Base-by-base conservation (phyloP, 2,888 invertebrate genomes). In the Aelia acuminata region DNA sequence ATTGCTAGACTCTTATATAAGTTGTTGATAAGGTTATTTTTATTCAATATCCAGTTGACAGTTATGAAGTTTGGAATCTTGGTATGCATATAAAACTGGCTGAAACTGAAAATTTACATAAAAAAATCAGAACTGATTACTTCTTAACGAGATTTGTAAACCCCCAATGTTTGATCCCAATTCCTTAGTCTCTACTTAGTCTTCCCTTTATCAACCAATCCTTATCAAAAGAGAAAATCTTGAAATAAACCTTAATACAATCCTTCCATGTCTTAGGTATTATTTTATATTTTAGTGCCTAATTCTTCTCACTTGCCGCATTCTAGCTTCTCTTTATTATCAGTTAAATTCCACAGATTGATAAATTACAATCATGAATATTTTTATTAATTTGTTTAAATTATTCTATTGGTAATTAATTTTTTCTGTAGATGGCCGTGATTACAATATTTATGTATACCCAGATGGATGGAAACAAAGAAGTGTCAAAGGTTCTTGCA, bases 371-470 rank as follows among this genome's bases (percentile, higher is more conserved):
- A 57, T 5, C 13, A 26, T 57, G 57, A 26, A 7, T n/a, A 57
- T 57, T 8, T 57, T 26, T 26, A 57, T 1, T n/a, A 20, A 26
- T 26, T 70, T 70, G 2, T 70, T 35, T 70, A 18, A 57, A 70
- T n/a, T n/a, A n/a, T n/a, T 70, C 57, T 70, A 35, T 35, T 70
- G 35, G 5, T 70, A 18, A 70, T 70, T 70, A 18, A n/a, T 31
- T 88, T 87, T 87, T 43, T 90, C 90, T 90, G 0, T 92, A 97
- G 94, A 96, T 97, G 94, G 94, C 95, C 85, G 94, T 95, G 89
- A 95, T 97, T 70, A 95, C 96, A 91, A 93, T 97, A 87, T 97
- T 96, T 93, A 89, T 89, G 87, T 89, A 88, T 80, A 87, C 87
- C 39, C 89, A 90, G 88, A 49, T 86, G 35, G 90, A 89, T 35